A percentile compares a stretch with the other conserved stretches of the same genome.
phyloP scores from a whole-genome alignment of 2,113 vertebrate genomes.

The Zosterops pallidus region DNA sequence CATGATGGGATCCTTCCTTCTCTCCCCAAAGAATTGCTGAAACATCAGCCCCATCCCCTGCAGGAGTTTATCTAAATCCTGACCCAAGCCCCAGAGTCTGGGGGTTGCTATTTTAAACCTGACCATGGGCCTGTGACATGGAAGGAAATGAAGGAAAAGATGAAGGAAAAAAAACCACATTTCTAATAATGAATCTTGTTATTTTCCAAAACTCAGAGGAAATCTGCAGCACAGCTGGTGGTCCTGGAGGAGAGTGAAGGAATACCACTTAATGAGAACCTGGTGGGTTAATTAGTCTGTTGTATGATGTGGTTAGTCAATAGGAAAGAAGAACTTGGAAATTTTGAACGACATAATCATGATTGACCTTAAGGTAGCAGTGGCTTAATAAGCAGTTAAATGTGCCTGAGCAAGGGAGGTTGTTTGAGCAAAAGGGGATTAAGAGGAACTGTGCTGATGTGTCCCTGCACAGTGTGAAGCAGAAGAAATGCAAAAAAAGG shows the following conservation, averaged over 20 bases:
- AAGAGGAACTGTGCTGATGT: neutral
- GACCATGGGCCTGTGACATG: accelerated
- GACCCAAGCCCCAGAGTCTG: neutral
- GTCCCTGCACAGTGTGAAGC: neutral
- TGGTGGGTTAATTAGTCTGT: conserved; percentile 44
- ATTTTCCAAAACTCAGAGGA: conserved; percentile 51
- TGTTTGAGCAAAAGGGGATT: conserved; percentile 6
- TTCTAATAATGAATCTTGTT: conserved; percentile 40
- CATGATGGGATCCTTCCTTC: neutral
- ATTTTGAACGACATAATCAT: neutral
- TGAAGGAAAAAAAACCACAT: neutral
- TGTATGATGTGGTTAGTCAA: conserved; percentile 12
- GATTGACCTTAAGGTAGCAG: neutral
- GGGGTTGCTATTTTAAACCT: conserved; percentile 9
- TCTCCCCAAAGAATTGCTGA: neutral
- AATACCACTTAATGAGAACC: conserved; percentile 46
- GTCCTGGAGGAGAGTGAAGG: conserved; percentile 16
- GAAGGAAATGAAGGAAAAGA: too few species aligned
- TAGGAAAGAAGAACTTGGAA: neutral
- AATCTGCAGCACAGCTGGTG: conserved; percentile 39
- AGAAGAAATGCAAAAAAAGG: neutral
- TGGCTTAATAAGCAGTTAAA: conserved; percentile 26
- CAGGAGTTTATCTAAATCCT: neutral
- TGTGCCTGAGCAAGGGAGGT: neutral
- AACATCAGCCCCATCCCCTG: neutral